Base-by-base conservation (phyloP, 1,140 invertebrate genomes). In the Maconellicoccus hirsutus region DNA sequence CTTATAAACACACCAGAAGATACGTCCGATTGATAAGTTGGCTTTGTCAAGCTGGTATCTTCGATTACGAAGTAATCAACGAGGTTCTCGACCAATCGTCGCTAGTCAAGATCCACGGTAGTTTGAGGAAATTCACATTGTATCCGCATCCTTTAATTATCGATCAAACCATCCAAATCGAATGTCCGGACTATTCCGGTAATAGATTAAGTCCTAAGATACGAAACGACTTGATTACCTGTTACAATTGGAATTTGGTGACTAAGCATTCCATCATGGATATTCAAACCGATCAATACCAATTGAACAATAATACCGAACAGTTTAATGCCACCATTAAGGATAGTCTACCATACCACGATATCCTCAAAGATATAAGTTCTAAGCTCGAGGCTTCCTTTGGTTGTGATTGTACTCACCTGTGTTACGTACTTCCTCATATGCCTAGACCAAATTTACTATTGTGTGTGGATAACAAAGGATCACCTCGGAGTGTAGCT, bases 171-270 rank as follows among this genome's bases (percentile, higher is more conserved):
- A 19, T 52, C 10, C 6, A 52, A 8, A 52, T 52, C 6, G 42
- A 52, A 52, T 52, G 16, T 19, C 42, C 42, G 10, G 2, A 52
- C 2, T 52, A 52, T 52, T 8, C 4, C 2, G 42, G 42, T 8
- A 52, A 52, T 16, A 52, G 42, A 52, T 52, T 52, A 16, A 52
- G n/a, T 16, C 3, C 10, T 2, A 52, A 52, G n/a, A 3, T 52
- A 8, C 4, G 42, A 52, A 16, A 52, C 6, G n/a, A 52, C 6
- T 16, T 52, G n/a, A 4, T 3, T 16, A 52, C 6, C 2, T 52
- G 42, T 52, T 52, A 52, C 42, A 52, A 52, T 52, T 52, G 42
- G 42, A 16, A 52, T 52, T 52, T 52, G n/a, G n/a, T 52, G 29
- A 33, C 3, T 12, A 6, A 33, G 4, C 29, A 3, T 33, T 33